phyloP scores from a whole-genome alignment of 23 tunicate species.

The Diplosoma virens region DNA sequence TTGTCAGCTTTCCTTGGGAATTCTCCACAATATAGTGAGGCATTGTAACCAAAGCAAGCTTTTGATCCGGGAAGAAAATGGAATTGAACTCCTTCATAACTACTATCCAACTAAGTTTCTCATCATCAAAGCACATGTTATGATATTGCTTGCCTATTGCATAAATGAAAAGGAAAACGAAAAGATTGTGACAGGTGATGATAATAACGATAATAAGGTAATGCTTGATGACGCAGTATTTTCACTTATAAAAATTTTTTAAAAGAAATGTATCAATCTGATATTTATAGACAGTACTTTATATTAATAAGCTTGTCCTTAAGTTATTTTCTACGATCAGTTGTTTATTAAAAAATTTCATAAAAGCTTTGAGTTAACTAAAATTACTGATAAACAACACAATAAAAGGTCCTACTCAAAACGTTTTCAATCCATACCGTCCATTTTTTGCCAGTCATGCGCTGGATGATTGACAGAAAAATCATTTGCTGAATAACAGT shows the following conservation, averaged over 20 bases:
- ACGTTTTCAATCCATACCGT: too few relatives aligned
- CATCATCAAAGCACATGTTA: constrained; percentile 66
- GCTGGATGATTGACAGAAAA: too few relatives aligned
- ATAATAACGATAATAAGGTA: neutral
- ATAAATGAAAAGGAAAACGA: constrained; percentile 73
- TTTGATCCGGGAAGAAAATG: constrained; percentile 39
- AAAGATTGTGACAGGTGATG: constrained; percentile 57
- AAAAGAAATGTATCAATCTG: too few relatives aligned
- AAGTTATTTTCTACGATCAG: too few relatives aligned
- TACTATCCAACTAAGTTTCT: constrained; percentile 55
- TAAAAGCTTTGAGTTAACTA: too few relatives aligned
- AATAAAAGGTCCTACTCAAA: too few relatives aligned
- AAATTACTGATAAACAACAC: too few relatives aligned
- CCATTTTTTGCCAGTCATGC: too few relatives aligned
- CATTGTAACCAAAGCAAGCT: constrained; percentile 14
- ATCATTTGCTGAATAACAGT: too few relatives aligned
- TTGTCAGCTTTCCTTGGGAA: constrained; percentile 55
- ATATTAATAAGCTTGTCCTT: too few relatives aligned
- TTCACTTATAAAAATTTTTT: neutral
- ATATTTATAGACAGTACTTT: too few relatives aligned
- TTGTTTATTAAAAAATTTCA: too few relatives aligned
- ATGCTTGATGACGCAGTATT: neutral
- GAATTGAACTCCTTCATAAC: constrained; percentile 34
- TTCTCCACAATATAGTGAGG: constrained; percentile 46
- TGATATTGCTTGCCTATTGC: constrained; percentile 66